A percentile compares a stretch with the other conserved stretches of the same genome.
phyloP scores from a whole-genome alignment of 2,888 invertebrate genomes.

The Philopedon plagiatum region DNA sequence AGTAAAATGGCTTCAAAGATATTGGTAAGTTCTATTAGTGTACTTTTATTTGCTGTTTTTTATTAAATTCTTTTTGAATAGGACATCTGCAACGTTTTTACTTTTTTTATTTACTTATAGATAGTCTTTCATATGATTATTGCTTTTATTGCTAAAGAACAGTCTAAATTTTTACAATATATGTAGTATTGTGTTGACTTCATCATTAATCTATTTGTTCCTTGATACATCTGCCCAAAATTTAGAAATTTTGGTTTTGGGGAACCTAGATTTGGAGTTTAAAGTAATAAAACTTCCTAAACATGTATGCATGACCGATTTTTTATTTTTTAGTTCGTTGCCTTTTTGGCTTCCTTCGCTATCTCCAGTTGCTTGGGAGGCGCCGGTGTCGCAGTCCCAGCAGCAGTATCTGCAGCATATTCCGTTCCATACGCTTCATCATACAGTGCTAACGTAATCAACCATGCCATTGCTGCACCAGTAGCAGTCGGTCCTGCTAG shows the following conservation, averaged over 20 bases:
- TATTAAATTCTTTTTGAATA: neutral
- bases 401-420: slow-evolving; percentile 71
- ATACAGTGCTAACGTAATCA: slow-evolving; percentile 82
- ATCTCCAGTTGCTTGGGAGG: slow-evolving; percentile 61
- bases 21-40: slow-evolving; percentile 54
- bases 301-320: too few relatives aligned
- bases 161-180: too few relatives aligned
- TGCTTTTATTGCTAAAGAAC: too few relatives aligned
- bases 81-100: neutral
- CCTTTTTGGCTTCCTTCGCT: slow-evolving; percentile 52
- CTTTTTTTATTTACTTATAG: neutral
- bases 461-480: slow-evolving; percentile 82
- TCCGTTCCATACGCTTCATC: slow-evolving; percentile 83
- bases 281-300: neutral
- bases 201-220: too few relatives aligned
- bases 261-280: neutral
- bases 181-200: too few relatives aligned
- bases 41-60: neutral
- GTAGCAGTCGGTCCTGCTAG: slow-evolving; percentile 64
- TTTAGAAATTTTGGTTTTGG: neutral
- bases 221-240: too few relatives aligned
- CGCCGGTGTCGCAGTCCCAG: slow-evolving; percentile 63
- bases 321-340: slow-evolving; percentile 53
- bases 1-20: slow-evolving; percentile 54
- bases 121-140: too few relatives aligned